phyloP scores from a whole-genome alignment of 2,888 invertebrate species.

The Cephus nigrinus region DNA sequence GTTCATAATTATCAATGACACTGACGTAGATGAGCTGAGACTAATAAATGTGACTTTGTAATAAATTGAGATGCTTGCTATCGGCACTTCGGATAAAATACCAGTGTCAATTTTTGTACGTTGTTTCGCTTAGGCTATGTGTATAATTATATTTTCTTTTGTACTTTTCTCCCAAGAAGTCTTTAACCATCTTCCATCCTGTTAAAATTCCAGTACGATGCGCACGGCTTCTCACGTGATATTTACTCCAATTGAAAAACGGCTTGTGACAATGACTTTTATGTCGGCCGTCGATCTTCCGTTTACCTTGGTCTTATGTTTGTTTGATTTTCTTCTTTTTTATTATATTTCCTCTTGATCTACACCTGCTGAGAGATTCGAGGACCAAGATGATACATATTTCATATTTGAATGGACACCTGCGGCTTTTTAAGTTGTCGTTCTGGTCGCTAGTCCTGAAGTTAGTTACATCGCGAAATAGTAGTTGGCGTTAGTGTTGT shows the following conservation, averaged over 20 bases:
- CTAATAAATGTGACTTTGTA: slow-evolving; percentile 61
- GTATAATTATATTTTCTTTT: not conserved
- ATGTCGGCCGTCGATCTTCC: not conserved
- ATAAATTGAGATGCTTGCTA: slow-evolving; percentile 34
- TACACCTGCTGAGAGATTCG: not conserved
- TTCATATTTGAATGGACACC: not conserved
- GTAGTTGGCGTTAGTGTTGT: not conserved
- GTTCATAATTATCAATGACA: slow-evolving; percentile 53
- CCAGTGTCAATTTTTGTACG: not conserved
- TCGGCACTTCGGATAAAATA: not conserved
- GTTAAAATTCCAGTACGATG: not conserved
- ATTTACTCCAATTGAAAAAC: not conserved
- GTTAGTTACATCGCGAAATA: not conserved
- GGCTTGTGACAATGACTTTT: not conserved
- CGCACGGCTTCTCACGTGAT: not conserved
- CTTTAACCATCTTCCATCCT: not conserved
- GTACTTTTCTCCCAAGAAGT: not conserved
- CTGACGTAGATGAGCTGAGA: slow-evolving; percentile 51
- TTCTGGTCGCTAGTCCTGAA: not conserved
- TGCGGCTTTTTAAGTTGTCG: not conserved
- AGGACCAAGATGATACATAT: not conserved
- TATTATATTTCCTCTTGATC: not conserved
- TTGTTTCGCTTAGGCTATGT: not conserved
- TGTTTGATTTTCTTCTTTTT: not conserved
- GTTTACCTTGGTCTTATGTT: not conserved